These are phyloP conservation scores for Gallinago undulata DNA, from an alignment of 2,113 vertebrate species.

Conservation along the genomic window DNA sequence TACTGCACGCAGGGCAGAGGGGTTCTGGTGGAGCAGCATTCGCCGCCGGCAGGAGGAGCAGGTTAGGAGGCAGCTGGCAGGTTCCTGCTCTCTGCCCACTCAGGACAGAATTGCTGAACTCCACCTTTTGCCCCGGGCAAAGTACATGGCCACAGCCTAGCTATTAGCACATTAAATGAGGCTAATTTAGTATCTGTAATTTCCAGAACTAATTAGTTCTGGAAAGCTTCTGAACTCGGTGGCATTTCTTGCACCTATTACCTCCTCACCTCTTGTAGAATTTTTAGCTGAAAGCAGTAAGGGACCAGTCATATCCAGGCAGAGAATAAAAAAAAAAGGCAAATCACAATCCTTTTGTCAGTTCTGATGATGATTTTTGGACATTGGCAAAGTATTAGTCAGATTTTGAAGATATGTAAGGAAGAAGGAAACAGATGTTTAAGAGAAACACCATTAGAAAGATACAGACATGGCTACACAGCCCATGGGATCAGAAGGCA, in stretches of 20 bases:
- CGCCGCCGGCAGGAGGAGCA: not conserved
- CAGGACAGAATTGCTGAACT: not conserved
- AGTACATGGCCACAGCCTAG: not conserved
- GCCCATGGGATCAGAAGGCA: not conserved
- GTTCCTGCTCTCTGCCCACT: not conserved
- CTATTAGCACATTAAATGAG: rapidly evolving
- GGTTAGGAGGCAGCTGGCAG: not conserved
- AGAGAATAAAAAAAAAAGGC: not conserved
- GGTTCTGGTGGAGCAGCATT: rapidly evolving
- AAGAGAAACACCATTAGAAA: not conserved
- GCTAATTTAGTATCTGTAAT: not conserved
- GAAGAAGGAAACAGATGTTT: not conserved
- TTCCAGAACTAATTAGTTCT: not conserved
- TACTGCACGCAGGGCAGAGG: not conserved
- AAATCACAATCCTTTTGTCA: not conserved
- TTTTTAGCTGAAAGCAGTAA: not conserved
- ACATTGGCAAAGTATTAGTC: not conserved
- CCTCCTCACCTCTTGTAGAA: not conserved
- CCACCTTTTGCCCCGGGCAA: not conserved
- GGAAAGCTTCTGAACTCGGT: not conserved
- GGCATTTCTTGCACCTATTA: not conserved
- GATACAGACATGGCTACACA: rapidly evolving
- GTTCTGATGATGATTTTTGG: not conserved
- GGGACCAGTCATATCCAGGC: not conserved
- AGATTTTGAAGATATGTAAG: not conserved